Percentiles rank a stretch among this genome's conserved stretches.
These are phyloP conservation scores for Amblyraja radiata DNA, from an alignment of 2,797 vertebrate species.

Conservation along the genomic window DNA sequence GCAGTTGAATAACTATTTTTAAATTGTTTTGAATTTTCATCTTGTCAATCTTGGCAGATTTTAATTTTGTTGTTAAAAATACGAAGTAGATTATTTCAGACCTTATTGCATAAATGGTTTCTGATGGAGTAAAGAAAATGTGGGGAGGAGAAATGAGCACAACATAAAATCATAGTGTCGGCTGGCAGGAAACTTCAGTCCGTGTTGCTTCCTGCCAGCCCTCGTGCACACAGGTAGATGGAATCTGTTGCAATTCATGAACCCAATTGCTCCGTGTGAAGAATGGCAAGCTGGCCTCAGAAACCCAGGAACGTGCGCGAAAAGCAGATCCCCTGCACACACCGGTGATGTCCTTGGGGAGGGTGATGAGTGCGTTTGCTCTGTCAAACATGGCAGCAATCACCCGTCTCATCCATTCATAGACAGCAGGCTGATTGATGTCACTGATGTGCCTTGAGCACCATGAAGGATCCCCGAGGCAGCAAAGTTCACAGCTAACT, in stretches of 20 bases:
- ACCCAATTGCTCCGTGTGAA: not conserved
- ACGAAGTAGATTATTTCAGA: not conserved
- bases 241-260: not conserved
- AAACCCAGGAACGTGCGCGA: not conserved
- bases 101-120: not conserved
- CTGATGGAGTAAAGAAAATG: not conserved
- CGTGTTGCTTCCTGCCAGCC: not conserved
- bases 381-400: constrained; percentile 23
- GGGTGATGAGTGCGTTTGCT: constrained; percentile 14
- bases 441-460: not conserved
- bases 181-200: not conserved
- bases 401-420: not conserved
- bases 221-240: not conserved
- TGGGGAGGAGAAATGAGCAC: not conserved
- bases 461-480: not conserved
- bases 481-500: not conserved
- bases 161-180: not conserved
- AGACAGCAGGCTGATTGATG: constrained; percentile 3
- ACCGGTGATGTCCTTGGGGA: not conserved
- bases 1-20: not conserved
- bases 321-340: not conserved
- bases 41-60: not conserved
- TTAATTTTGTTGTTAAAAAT: not conserved
- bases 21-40: not conserved
- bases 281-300: not conserved